A percentile compares a stretch with the other conserved stretches of the same genome.
phyloP scores from a whole-genome alignment of 2,888 invertebrate species.

The Beris morrisii region DNA sequence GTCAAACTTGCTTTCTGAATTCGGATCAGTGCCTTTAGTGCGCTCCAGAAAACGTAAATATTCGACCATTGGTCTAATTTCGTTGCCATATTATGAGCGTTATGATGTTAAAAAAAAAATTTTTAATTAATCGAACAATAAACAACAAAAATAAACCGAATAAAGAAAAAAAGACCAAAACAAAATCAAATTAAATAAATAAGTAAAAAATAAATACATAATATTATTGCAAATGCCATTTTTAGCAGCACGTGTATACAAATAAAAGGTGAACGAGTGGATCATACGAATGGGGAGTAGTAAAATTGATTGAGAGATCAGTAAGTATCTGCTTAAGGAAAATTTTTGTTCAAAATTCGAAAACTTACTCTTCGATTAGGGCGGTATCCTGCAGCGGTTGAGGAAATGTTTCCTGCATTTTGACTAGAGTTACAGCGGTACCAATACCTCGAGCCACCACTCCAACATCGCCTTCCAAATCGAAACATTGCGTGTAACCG shows the following conservation, averaged over 20 bases:
- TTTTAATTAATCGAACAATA: neutral
- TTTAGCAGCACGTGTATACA: neutral
- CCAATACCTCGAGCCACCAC: slow-evolving; percentile 95
- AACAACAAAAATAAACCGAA: neutral
- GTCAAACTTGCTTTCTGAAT: slow-evolving; percentile 43
- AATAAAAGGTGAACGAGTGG: neutral
- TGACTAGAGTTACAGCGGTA: slow-evolving; percentile 77
- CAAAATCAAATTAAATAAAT: neutral
- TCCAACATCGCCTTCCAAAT: slow-evolving; percentile 95
- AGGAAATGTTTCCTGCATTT: slow-evolving; percentile 58
- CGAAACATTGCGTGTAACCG: slow-evolving; percentile 93
- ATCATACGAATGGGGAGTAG: neutral
- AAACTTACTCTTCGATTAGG: slow-evolving; percentile 65
- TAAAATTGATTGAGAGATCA: neutral
- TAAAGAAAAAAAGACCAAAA: neutral
- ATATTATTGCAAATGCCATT: slow-evolving; percentile 3
- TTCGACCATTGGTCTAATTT: slow-evolving; percentile 51
- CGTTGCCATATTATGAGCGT: neutral
- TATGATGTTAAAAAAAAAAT: neutral
- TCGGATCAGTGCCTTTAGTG: slow-evolving; percentile 59
- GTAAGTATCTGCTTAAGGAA: neutral
- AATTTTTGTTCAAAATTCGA: slow-evolving; percentile 15
- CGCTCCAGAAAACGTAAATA: slow-evolving; percentile 60
- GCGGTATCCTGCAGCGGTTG: slow-evolving; percentile 53
- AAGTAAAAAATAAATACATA: neutral